Evolutionary conservation across 2,888 invertebrate genomes (phyloP).

Genomic region (Pammene aurita): DNA sequence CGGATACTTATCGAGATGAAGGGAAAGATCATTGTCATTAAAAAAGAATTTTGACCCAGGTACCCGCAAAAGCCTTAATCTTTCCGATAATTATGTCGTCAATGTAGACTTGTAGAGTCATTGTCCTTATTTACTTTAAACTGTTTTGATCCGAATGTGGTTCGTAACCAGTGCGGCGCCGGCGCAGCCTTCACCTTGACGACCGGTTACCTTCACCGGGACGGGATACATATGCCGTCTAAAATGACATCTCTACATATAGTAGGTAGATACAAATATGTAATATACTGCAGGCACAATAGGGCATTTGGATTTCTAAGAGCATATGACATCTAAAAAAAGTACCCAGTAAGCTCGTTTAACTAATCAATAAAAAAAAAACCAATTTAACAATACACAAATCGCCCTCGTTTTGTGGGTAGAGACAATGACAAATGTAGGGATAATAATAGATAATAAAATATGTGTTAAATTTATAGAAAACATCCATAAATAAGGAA

Average conservation of each 20-base stretch:
- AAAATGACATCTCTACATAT: not conserved
- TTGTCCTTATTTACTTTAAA: slow-evolving; percentile 18
- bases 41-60: not conserved
- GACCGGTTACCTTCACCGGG: slow-evolving; percentile 53
- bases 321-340: too few species aligned
- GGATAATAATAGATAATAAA: too few species aligned
- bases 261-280: not conserved
- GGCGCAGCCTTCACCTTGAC: slow-evolving; percentile 64
- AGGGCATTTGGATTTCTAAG: too few species aligned
- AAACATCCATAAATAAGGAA: too few species aligned
- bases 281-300: too few species aligned
- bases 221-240: slow-evolving; percentile 25
- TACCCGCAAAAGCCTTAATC: slow-evolving; percentile 3
- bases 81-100: slow-evolving; percentile 13
- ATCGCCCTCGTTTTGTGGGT: too few species aligned
- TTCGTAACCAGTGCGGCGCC: slow-evolving; percentile 31
- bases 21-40: not conserved
- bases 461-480: too few species aligned
- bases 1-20: too few species aligned
- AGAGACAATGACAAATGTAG: too few species aligned
- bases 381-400: too few species aligned
- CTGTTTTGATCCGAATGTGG: slow-evolving; percentile 25
- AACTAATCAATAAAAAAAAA: too few species aligned
- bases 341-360: too few species aligned
- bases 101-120: slow-evolving; percentile 9